Evolutionary conservation across 1,140 invertebrate species (phyloP), one percentile per base, ranked within the genome.

Genomic region (Aphaenogaster rudis): DNA sequence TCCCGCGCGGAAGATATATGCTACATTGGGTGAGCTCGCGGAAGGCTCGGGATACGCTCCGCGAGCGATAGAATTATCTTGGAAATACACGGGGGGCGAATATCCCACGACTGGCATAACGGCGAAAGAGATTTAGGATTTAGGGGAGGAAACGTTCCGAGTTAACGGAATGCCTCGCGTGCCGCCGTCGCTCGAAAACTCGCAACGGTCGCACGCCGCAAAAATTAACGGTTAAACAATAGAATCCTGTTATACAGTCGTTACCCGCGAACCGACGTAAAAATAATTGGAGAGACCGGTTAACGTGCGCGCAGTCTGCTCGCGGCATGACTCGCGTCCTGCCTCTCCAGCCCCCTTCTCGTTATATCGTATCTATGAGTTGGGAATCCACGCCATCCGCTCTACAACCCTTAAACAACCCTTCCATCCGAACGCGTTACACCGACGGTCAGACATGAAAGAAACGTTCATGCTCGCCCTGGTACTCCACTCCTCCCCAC

Each of bases 141-240:
- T 69, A 64, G 13, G 15, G 50, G 39, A 86, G 13, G 33, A 36
- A 52, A 67, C 45, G 15, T 11, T 72, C 11, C 33, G 42, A 79
- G 61, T 79, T 86, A 79, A 7, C 71, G 64, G 67, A 61, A 21
- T n/a, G 87, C 79, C 71, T 90, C 81, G 91, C 91, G 91, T 93
- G 91, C 89, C 89, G 33, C 71, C 74, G 57, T 76, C 52, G 76
- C 59, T 78, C 45, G 85, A 59, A 69, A 74, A 17, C 67, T 77
- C 57, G 45, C 86, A 81, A 69, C 79, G 61, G 84, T 88, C 78
- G 85, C 86, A 54, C 86, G 86, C 89, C 87, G 91, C 90, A 91
- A 93, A 93, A 93, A 93, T 93, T 93, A 93, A 93, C 91, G 86
- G 91, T 93, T 93, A 91, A 93, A 93, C 92, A 93, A 93, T 90